A percentile compares a stretch with the other conserved stretches of the same genome.
These are phyloP conservation scores for Engraulis encrasicolus DNA, from an alignment of 2,113 vertebrate genomes.

Conservation along the genomic window DNA sequence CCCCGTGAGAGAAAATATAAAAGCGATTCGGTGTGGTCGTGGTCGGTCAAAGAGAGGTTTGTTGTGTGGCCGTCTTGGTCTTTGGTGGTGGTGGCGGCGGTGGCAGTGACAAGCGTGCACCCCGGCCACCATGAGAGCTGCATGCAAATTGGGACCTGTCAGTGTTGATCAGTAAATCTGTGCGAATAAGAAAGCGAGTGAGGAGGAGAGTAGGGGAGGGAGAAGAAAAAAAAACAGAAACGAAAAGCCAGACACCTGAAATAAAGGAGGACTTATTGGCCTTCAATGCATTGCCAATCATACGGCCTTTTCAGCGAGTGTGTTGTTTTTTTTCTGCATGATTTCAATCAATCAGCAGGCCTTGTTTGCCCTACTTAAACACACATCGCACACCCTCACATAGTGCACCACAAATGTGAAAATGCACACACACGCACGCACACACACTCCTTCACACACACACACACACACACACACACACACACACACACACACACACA, in stretches of 20 bases:
- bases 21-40: too few relatives aligned
- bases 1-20: conserved; percentile 61
- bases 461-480: neutral
- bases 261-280: conserved; percentile 10
- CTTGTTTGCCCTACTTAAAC: conserved; percentile 45
- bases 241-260: neutral
- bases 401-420: too few relatives aligned
- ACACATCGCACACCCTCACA: too few relatives aligned
- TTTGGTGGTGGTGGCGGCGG: conserved; percentile 69
- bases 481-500: too few relatives aligned
- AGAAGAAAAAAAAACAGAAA: neutral
- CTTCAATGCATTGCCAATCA: conserved; percentile 37
- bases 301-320: conserved; percentile 58
- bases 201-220: neutral
- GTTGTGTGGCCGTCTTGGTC: conserved; percentile 68
- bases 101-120: too few relatives aligned
- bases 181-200: neutral
- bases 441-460: too few relatives aligned
- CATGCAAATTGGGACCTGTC: conserved; percentile 67
- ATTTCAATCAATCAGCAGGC: conserved; percentile 67
- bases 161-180: neutral
- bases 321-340: conserved; percentile 68
- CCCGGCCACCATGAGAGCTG: conserved; percentile 58
- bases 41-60: conserved; percentile 76
- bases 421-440: too few relatives aligned